These are phyloP conservation scores for Drosophila engyochracea DNA, from an alignment of 2,888 invertebrate species.

Conservation along the genomic window DNA sequence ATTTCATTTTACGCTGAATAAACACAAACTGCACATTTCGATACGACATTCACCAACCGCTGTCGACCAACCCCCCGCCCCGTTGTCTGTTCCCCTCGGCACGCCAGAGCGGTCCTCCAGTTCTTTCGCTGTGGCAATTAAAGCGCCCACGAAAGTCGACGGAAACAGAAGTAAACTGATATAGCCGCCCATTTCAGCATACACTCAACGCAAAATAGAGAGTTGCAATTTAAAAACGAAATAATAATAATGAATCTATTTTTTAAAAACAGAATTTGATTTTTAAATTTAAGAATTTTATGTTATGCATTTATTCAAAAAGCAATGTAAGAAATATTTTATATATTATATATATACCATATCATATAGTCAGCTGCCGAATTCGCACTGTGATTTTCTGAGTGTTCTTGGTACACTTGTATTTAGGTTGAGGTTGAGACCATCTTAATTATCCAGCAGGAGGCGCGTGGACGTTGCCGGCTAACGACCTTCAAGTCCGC, in stretches of 20 bases:
- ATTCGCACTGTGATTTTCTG: neutral
- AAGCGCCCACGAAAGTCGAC: constrained; percentile 54
- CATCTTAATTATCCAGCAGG: constrained; percentile 63
- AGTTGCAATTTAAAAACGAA: neutral
- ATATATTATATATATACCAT: neutral
- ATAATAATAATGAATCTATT: neutral
- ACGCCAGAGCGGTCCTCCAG: neutral
- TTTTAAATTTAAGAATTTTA: neutral
- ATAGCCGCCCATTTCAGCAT: constrained; percentile 31
- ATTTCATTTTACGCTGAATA: constrained; percentile 78
- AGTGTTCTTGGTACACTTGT: neutral
- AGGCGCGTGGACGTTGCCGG: constrained; percentile 51
- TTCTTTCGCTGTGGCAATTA: constrained; percentile 57
- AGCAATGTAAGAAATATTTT: neutral
- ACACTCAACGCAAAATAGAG: neutral
- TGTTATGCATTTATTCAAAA: neutral
- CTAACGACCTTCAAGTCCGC: constrained; percentile 50
- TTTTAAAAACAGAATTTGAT: neutral
- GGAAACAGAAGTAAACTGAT: constrained; percentile 48
- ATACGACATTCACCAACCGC: constrained; percentile 41
- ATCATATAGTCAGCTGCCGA: neutral
- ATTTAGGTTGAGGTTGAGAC: constrained; percentile 40
- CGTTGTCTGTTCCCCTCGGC: neutral
- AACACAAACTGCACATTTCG: constrained; percentile 74
- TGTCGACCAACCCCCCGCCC: neutral